Evolutionary conservation across 2,888 invertebrate genomes (phyloP).

Genomic region (Calameuta pallipes): DNA sequence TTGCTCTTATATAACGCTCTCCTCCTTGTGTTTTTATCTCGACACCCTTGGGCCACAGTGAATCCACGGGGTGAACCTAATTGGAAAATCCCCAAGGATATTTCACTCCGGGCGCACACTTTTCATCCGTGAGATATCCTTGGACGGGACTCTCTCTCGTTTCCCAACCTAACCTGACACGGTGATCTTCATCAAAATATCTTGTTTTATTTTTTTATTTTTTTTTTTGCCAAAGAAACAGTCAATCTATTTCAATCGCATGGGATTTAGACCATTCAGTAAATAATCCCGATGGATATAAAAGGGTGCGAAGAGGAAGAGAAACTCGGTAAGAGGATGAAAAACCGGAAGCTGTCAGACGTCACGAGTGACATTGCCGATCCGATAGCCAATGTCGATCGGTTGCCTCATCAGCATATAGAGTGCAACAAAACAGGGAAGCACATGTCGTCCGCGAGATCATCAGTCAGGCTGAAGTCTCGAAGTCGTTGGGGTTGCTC

Average conservation of each 20-base stretch:
- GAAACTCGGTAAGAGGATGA: too few relatives aligned
- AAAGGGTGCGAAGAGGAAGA: too few relatives aligned
- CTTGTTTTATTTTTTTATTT: too few relatives aligned
- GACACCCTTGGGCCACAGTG: constrained; percentile 21
- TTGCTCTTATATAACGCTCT: constrained; percentile 27
- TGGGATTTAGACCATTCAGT: too few relatives aligned
- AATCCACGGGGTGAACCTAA: constrained; percentile 18
- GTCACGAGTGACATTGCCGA: too few relatives aligned
- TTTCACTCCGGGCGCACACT: neutral
- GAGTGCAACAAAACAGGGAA: constrained; percentile 45
- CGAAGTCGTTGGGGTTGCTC: constrained; percentile 40
- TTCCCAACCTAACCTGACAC: too few relatives aligned
- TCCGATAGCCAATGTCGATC: neutral
- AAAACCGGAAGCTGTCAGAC: too few relatives aligned
- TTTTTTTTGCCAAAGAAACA: too few relatives aligned
- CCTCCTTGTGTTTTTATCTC: constrained; percentile 19
- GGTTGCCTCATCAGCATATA: constrained; percentile 58
- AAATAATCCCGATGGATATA: too few relatives aligned
- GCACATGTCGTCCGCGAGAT: constrained; percentile 31
- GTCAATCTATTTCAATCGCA: too few relatives aligned
- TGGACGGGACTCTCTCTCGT: too few relatives aligned
- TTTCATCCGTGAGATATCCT: constrained; percentile 1
- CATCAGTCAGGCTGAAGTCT: constrained; percentile 56
- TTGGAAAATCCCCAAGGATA: constrained; percentile 9
- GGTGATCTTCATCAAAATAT: too few relatives aligned